phyloP scores from a whole-genome alignment of 1,140 invertebrate species.

The Aradophagus sp. region DNA sequence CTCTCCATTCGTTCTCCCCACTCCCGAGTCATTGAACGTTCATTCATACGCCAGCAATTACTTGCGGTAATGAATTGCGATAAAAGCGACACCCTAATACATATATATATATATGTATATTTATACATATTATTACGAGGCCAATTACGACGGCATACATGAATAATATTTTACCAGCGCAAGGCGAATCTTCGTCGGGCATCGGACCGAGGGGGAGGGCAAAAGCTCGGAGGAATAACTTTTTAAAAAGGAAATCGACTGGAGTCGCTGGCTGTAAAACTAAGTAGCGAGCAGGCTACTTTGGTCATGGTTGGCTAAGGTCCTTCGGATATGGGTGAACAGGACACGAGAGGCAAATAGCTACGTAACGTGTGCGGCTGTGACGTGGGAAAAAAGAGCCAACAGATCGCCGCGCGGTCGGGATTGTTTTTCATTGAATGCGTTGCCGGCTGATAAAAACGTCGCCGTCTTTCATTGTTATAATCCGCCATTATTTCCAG shows the following conservation, averaged over 20 bases:
- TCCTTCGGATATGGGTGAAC: conserved; percentile 74
- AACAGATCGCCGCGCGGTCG: conserved; percentile 57
- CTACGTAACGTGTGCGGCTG: conserved; percentile 54
- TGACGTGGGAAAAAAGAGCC: conserved; percentile 67
- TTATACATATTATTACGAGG: no score
- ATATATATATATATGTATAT: no score
- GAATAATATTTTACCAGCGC: no score
- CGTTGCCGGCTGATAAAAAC: conserved; percentile 52
- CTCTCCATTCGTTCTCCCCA: no score
- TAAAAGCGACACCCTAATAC: conserved; percentile 5
- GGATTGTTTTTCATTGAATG: conserved; percentile 54
- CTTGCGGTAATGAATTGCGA: no score
- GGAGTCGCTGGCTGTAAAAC: conserved; percentile 35
- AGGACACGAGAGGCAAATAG: conserved; percentile 65
- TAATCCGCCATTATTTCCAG: conserved; percentile 50
- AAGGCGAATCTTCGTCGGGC: not conserved
- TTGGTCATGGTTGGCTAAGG: conserved; percentile 71
- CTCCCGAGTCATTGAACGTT: no score
- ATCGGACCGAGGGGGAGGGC: conserved; percentile 1
- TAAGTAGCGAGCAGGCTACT: conserved; percentile 56
- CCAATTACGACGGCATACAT: no score
- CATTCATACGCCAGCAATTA: no score
- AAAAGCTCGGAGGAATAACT: conserved; percentile 16
- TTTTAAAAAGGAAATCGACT: conserved; percentile 35
- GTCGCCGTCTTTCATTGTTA: conserved; percentile 51